These are phyloP conservation scores for Heliconius nattereri DNA, from an alignment of 1,140 invertebrate species.

Conservation along the genomic window DNA sequence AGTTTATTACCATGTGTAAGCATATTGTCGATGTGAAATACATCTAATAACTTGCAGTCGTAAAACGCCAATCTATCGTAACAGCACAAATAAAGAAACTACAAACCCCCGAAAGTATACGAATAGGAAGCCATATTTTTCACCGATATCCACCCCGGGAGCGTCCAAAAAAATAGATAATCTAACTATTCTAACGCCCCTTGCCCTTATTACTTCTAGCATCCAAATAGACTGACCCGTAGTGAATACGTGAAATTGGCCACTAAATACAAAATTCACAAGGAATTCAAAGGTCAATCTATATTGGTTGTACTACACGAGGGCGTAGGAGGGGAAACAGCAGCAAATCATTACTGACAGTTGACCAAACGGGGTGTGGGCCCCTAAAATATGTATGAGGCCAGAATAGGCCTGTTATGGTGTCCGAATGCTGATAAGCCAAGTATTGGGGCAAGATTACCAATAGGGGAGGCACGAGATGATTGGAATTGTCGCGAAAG, in stretches of 20 bases:
- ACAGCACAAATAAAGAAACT: constrained; percentile 58
- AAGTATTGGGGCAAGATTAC: constrained; percentile 73
- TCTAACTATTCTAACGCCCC: constrained; percentile 78
- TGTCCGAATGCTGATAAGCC: constrained; percentile 81
- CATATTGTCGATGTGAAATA: constrained; percentile 22
- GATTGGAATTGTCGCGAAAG: constrained; percentile 64
- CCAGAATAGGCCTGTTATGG: constrained; percentile 77
- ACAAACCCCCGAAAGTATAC: constrained; percentile 63
- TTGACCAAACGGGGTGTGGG: constrained; percentile 74
- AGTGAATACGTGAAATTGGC: neutral
- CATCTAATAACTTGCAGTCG: constrained; percentile 43
- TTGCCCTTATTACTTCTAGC: constrained; percentile 54
- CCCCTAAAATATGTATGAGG: constrained; percentile 80
- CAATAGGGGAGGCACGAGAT: constrained; percentile 56
- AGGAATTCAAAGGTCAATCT: constrained; percentile 42
- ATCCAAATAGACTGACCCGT: constrained; percentile 42
- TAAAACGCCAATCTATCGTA: constrained; percentile 50
- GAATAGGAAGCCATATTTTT: constrained; percentile 79
- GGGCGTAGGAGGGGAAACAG: constrained; percentile 66
- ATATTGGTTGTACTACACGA: constrained; percentile 49
- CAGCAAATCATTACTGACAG: constrained; percentile 81
- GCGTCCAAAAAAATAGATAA: constrained; percentile 78
- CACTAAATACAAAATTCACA: neutral
- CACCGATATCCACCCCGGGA: constrained; percentile 70
- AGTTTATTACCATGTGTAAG: constrained; percentile 14